Evolutionary conservation across 1,140 invertebrate genomes (phyloP).

Genomic region (Plectrocnemia conspersa): DNA sequence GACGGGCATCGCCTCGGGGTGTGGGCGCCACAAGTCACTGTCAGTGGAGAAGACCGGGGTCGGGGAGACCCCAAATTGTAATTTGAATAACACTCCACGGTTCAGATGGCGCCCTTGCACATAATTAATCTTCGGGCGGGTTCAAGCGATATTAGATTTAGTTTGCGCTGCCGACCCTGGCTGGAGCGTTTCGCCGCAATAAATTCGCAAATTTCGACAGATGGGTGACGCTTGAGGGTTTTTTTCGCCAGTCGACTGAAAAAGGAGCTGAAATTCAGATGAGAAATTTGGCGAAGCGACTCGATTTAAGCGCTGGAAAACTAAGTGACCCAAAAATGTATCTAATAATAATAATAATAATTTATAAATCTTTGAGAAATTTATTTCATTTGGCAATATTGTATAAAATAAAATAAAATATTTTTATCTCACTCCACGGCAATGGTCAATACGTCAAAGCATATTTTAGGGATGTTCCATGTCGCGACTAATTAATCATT

Average conservation of each 20-base stretch:
- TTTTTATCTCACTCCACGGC: neutral
- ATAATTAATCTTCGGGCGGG: slow-evolving; percentile 33
- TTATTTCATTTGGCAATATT: neutral
- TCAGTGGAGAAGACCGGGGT: neutral
- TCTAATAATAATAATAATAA: slow-evolving; percentile 5
- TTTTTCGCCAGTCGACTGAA: no score
- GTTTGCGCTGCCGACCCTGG: slow-evolving; percentile 10
- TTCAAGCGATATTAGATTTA: slow-evolving; percentile 33
- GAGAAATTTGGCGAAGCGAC: no score
- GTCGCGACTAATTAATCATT: slow-evolving; percentile 12
- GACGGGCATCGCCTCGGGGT: slow-evolving; percentile 9
- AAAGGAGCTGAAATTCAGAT: no score
- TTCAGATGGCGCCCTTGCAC: slow-evolving; percentile 34
- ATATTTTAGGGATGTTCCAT: slow-evolving; percentile 9
- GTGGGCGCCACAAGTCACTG: slow-evolving; percentile 19
- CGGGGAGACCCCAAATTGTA: slow-evolving; percentile 26
- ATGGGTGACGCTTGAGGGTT: no score
- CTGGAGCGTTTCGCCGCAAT: no score
- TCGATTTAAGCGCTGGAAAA: neutral
- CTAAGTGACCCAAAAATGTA: slow-evolving; percentile 2
- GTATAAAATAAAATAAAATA: neutral
- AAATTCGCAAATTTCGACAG: no score
- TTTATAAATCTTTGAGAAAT: neutral
- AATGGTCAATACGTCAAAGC: neutral
- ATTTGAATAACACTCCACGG: slow-evolving; percentile 34